phyloP scores from a whole-genome alignment of 1,140 invertebrate genomes.

The Odontomachus brunneus region DNA sequence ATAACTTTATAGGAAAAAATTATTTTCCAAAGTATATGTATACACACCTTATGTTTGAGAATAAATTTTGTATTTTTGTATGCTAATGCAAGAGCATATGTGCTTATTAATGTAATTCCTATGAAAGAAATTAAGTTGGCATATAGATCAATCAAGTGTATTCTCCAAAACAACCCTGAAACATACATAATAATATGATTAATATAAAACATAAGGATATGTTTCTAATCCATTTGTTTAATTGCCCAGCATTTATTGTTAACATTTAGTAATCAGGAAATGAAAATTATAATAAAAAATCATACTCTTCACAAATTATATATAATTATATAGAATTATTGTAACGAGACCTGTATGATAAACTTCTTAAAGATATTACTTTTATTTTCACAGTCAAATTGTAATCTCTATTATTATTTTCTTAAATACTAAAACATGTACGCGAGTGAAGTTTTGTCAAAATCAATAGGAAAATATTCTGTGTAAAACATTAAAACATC shows the following conservation, averaged over 20 bases:
- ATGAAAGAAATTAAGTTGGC: conserved; percentile 95
- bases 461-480: no score
- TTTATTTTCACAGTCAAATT: no score
- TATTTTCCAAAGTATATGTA: neutral
- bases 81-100: conserved; percentile 97
- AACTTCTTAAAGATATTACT: no score
- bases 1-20: neutral
- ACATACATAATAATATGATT: conserved; percentile 30
- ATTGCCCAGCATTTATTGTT: neutral
- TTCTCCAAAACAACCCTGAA: conserved; percentile 99
- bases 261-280: no score
- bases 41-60: conserved; percentile 96
- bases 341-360: neutral
- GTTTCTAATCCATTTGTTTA: conserved; percentile 28
- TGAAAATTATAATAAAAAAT: no score
- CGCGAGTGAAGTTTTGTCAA: no score
- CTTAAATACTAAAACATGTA: no score
- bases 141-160: conserved; percentile 97
- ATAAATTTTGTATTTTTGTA: conserved; percentile 99
- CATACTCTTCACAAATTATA: no score
- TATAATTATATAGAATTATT: no score
- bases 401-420: no score
- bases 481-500: no score
- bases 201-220: conserved; percentile 17
- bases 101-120: conserved; percentile 93